Evolutionary conservation across 2,888 invertebrate species (phyloP).

Genomic region (Yponomeuta evonymella): DNA sequence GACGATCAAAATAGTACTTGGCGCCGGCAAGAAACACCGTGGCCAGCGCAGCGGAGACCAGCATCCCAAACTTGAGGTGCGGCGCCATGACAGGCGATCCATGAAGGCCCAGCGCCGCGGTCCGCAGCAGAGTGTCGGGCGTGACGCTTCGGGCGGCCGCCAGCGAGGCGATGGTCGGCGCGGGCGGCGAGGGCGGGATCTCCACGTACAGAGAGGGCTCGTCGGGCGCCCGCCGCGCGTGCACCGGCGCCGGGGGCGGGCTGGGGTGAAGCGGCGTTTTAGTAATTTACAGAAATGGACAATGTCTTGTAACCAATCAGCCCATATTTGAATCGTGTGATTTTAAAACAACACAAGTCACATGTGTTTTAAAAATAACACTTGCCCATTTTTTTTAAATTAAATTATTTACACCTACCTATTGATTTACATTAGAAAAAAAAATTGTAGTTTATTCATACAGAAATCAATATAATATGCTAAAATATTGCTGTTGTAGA

Average conservation of each 20-base stretch:
- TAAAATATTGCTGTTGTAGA: too few relatives aligned
- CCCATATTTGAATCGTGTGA: too few relatives aligned
- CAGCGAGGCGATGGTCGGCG: slow-evolving; percentile 62
- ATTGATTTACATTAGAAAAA: too few relatives aligned
- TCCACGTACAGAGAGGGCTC: slow-evolving; percentile 68
- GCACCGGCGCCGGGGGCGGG: slow-evolving; percentile 32
- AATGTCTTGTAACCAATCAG: too few relatives aligned
- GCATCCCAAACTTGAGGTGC: slow-evolving; percentile 81
- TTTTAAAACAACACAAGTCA: too few relatives aligned
- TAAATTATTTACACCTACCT: too few relatives aligned
- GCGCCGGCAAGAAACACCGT: slow-evolving; percentile 82
- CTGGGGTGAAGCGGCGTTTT: not conserved
- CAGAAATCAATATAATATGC: too few relatives aligned
- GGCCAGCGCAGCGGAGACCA: slow-evolving; percentile 82
- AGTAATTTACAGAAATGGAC: not conserved
- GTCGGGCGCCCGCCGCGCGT: slow-evolving; percentile 49
- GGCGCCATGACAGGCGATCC: slow-evolving; percentile 72
- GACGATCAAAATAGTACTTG: slow-evolving; percentile 83
- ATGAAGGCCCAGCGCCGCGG: slow-evolving; percentile 63
- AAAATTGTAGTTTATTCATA: too few relatives aligned
- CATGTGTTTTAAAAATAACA: too few relatives aligned
- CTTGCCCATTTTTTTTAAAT: too few relatives aligned
- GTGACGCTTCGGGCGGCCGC: slow-evolving; percentile 68
- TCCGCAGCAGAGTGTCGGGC: slow-evolving; percentile 62
- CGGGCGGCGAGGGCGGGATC: slow-evolving; percentile 52